Evolutionary conservation across 2,888 invertebrate species (phyloP).

Genomic region (Epinotia bilunana): DNA sequence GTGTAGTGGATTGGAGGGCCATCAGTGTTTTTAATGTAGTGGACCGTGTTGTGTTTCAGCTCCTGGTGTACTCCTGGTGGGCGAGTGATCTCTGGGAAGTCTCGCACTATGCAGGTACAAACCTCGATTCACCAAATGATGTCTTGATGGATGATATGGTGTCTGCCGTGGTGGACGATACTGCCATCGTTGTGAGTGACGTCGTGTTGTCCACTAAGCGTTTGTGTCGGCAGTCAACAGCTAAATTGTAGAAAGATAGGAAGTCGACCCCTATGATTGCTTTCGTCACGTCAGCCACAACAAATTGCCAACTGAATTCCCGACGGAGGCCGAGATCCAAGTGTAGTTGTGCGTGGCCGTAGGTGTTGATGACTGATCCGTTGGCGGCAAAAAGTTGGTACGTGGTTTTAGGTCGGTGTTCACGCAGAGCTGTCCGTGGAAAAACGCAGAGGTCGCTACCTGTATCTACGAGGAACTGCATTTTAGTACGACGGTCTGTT

Average conservation of each 20-base stretch:
- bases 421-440: slow-evolving; percentile 2
- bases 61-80: not conserved
- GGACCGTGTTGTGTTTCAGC: slow-evolving; percentile 10
- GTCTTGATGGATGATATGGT: slow-evolving; percentile 12
- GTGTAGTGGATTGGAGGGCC: slow-evolving; percentile 14
- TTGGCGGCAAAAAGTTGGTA: slow-evolving; percentile 14
- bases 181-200: not conserved
- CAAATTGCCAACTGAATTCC: slow-evolving; percentile 8
- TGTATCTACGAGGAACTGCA: too few species aligned
- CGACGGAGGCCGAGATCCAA: not conserved
- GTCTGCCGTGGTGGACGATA: not conserved
- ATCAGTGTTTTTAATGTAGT: not conserved
- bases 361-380: slow-evolving; percentile 2
- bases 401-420: not conserved
- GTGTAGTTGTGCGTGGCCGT: not conserved
- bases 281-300: slow-evolving; percentile 26
- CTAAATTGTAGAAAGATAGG: slow-evolving; percentile 11
- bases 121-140: not conserved
- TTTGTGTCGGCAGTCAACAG: not conserved
- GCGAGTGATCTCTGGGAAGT: slow-evolving; percentile 13
- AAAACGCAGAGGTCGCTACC: not conserved
- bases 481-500: too few species aligned
- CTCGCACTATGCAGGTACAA: too few species aligned
- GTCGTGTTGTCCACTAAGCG: slow-evolving; percentile 1
- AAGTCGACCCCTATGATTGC: slow-evolving; percentile 26